Conservation (phyloP, 2,113 vertebrate species). For the Scortum barcoo region DNA sequence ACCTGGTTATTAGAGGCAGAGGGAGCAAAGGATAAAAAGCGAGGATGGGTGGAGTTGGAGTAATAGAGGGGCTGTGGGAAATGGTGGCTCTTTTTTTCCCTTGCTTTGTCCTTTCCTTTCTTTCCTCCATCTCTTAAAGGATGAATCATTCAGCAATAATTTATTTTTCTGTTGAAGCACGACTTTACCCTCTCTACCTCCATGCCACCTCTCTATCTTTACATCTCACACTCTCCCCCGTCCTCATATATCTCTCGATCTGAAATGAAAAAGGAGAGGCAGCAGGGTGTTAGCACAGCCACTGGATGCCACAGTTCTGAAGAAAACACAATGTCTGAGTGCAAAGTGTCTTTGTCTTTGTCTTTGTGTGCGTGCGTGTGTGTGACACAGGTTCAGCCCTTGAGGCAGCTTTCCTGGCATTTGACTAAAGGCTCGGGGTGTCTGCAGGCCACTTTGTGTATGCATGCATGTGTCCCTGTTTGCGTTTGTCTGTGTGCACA, state of each 20-base stretch:
- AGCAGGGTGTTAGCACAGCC: constrained; percentile 43
- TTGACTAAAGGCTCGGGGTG: constrained; percentile 69
- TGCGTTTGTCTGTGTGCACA: constrained; percentile 27
- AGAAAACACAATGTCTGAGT: constrained; percentile 48
- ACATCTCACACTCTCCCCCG: constrained; percentile 34
- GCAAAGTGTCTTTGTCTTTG: constrained; percentile 23
- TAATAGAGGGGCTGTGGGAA: constrained; percentile 48
- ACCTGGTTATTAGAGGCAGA: constrained; percentile 74
- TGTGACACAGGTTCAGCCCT: constrained; percentile 39
- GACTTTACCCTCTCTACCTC: constrained; percentile 51
- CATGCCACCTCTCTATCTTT: constrained; percentile 54
- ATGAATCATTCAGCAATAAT: constrained; percentile 65
- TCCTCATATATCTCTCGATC: constrained; percentile 42
- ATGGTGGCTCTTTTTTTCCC: constrained; percentile 20
- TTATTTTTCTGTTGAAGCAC: constrained; percentile 58
- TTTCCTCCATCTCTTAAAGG: constrained; percentile 43
- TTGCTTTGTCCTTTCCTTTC: constrained; percentile 55
- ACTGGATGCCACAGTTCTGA: constrained; percentile 22
- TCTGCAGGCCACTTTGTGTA: constrained; percentile 57
- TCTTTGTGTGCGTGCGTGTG: constrained; percentile 1
- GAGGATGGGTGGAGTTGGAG: constrained; percentile 54
- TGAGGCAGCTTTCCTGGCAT: constrained; percentile 65
- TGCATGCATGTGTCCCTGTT: constrained; percentile 42
- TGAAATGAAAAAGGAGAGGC: constrained; percentile 61
- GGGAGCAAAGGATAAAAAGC: constrained; percentile 59